These are phyloP conservation scores for Cephalopachus bancanus DNA, from an alignment of 2,797 vertebrate genomes.

Conservation along the genomic window DNA sequence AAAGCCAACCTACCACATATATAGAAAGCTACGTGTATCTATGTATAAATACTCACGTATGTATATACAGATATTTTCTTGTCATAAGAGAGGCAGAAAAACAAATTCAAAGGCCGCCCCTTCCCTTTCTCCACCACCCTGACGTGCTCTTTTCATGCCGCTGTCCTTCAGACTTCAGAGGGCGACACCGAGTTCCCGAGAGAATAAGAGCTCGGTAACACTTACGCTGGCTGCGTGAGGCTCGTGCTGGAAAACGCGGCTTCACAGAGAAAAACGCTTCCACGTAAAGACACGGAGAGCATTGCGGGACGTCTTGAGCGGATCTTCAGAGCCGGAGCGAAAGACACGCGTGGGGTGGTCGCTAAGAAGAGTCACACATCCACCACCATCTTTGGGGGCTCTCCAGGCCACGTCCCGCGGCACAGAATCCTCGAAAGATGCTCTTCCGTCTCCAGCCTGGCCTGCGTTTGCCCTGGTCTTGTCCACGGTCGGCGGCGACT, in stretches of 20 bases:
- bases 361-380: conserved; percentile 95
- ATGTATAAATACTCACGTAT: conserved; percentile 92
- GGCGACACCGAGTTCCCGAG: conserved; percentile 98
- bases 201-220: conserved; percentile 92
- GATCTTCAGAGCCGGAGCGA: conserved; percentile 99
- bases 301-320: conserved; percentile 98
- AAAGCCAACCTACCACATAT: conserved; percentile 93
- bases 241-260: conserved; percentile 97
- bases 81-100: conserved; percentile 95
- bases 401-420: conserved; percentile 98
- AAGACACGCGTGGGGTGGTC: conserved; percentile 94
- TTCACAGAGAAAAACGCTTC: conserved; percentile 99
- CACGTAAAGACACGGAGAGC: conserved; percentile 98
- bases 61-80: conserved; percentile 94
- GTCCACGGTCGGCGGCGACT: conserved; percentile 98
- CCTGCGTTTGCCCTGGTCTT: conserved; percentile 98
- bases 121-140: conserved; percentile 93
- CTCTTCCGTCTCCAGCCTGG: conserved; percentile 98
- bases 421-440: conserved; percentile 99
- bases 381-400: conserved; percentile 99
- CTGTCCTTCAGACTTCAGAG: conserved; percentile 98
- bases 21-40: conserved; percentile 95
- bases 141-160: conserved; percentile 94
- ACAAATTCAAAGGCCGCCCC: conserved; percentile 96
- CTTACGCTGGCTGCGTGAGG: conserved; percentile 87